Evolutionary conservation across 92 coral and sea anemone genomes (phyloP).

Genomic region (Blastomussa wellsi): DNA sequence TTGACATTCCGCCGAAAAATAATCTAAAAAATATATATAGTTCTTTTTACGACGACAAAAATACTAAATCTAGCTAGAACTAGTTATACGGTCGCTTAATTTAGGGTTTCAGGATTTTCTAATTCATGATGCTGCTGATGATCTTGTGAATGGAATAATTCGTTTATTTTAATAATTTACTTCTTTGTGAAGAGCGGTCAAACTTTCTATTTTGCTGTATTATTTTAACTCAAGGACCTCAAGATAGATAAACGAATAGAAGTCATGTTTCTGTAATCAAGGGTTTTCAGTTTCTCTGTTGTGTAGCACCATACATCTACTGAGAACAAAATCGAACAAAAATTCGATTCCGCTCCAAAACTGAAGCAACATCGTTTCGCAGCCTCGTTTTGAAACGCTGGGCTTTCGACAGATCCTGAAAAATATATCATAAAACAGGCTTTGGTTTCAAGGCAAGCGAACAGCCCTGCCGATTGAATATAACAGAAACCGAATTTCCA

Average conservation of each 20-base stretch:
- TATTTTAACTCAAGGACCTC: background rate
- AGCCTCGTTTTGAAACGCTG: slow-evolving; percentile 38
- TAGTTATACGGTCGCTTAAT: too few relatives aligned
- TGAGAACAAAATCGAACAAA: too few relatives aligned
- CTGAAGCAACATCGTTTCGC: background rate
- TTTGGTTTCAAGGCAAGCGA: background rate
- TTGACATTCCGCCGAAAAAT: background rate
- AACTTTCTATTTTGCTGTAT: too few relatives aligned
- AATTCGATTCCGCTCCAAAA: background rate
- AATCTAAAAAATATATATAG: too few relatives aligned
- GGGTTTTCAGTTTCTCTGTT: background rate
- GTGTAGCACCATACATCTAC: too few relatives aligned
- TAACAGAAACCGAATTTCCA: background rate
- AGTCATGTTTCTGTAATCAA: too few relatives aligned
- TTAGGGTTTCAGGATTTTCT: too few relatives aligned
- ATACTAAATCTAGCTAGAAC: too few relatives aligned
- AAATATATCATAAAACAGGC: background rate
- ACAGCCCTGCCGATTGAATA: background rate
- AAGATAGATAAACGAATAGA: background rate
- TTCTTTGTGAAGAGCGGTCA: background rate
- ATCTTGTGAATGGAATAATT: background rate
- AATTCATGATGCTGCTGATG: too few relatives aligned
- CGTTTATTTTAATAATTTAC: background rate
- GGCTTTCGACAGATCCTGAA: background rate
- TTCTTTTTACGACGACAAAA: background rate